These are phyloP conservation scores for Drosophila austrosaltans DNA, from an alignment of 2,888 invertebrate genomes.

Conservation along the genomic window DNA sequence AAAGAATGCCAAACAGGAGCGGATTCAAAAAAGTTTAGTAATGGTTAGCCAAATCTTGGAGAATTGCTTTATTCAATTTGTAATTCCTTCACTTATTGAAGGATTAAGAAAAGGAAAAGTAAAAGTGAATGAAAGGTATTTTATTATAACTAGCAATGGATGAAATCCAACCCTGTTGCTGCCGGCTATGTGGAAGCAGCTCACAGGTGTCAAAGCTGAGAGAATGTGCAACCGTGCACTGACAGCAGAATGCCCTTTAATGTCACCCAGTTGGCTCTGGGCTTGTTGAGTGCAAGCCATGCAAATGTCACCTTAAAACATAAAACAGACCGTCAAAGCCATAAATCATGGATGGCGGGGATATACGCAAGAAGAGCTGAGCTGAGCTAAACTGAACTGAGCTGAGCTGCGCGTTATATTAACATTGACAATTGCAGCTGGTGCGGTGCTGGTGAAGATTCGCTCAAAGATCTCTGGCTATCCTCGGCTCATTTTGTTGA, in stretches of 20 bases:
- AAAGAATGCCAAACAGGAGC: slow-evolving; percentile 4
- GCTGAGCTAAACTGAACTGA: too few relatives aligned
- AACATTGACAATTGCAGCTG: slow-evolving; percentile 37
- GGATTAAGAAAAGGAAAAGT: too few relatives aligned
- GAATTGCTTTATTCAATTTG: too few relatives aligned
- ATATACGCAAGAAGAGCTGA: not conserved
- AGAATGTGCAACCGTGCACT: slow-evolving; percentile 66
- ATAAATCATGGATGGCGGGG: slow-evolving; percentile 69
- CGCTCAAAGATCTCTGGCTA: slow-evolving; percentile 29
- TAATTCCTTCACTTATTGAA: too few relatives aligned
- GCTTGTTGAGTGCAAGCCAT: slow-evolving; percentile 54
- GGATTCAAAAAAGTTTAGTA: not conserved
- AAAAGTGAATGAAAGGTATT: too few relatives aligned
- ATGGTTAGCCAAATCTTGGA: too few relatives aligned
- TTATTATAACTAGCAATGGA: too few relatives aligned
- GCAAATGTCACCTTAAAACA: slow-evolving; percentile 68
- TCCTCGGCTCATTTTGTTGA: not conserved
- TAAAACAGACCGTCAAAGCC: slow-evolving; percentile 70
- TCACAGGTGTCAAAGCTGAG: slow-evolving; percentile 74
- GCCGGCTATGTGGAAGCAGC: slow-evolving; percentile 7
- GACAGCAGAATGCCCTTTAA: slow-evolving; percentile 83
- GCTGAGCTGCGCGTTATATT: not conserved
- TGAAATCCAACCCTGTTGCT: not conserved
- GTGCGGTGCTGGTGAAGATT: slow-evolving; percentile 20
- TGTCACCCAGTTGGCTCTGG: slow-evolving; percentile 59